These are phyloP conservation scores for Catharus ustulatus DNA, from an alignment of 2,797 vertebrate species.

Conservation along the genomic window DNA sequence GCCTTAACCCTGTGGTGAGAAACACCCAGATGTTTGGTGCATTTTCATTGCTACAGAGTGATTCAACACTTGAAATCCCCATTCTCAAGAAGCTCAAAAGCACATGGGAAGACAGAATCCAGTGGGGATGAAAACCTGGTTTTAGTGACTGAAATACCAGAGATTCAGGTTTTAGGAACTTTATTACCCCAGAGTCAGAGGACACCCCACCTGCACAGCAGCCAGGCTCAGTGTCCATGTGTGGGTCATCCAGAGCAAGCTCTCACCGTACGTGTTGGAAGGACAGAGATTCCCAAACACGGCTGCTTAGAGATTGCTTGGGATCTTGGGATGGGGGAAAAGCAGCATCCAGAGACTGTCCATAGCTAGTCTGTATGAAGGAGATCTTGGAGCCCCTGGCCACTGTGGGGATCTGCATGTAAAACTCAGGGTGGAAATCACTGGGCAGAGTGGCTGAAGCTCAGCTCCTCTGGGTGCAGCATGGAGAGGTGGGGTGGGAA, in stretches of 20 bases:
- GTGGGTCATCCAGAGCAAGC: not conserved
- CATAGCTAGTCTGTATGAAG: not conserved
- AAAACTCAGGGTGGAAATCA: not conserved
- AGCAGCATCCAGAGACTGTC: not conserved
- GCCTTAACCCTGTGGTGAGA: constrained; percentile 53
- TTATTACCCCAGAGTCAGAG: not conserved
- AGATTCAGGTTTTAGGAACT: not conserved
- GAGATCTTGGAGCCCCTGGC: not conserved
- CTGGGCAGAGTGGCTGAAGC: not conserved
- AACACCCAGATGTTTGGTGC: constrained; percentile 1
- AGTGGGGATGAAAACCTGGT: not conserved
- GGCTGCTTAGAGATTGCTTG: not conserved
- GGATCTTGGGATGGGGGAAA: not conserved
- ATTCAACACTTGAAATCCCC: constrained; percentile 35
- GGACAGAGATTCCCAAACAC: constrained; percentile 23
- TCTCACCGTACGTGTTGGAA: not conserved
- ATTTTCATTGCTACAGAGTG: constrained; percentile 32
- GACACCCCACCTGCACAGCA: not conserved
- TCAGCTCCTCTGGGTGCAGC: not conserved
- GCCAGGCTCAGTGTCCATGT: not conserved
- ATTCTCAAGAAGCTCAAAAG: not conserved
- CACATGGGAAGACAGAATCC: not conserved
- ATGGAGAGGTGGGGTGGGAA: not conserved
- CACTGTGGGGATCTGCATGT: not conserved
- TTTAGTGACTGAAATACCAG: not conserved